A percentile compares a stretch with the other conserved stretches of the same genome.
These are phyloP conservation scores for Denticeps clupeoides DNA, from an alignment of 2,797 vertebrate genomes.

Conservation along the genomic window DNA sequence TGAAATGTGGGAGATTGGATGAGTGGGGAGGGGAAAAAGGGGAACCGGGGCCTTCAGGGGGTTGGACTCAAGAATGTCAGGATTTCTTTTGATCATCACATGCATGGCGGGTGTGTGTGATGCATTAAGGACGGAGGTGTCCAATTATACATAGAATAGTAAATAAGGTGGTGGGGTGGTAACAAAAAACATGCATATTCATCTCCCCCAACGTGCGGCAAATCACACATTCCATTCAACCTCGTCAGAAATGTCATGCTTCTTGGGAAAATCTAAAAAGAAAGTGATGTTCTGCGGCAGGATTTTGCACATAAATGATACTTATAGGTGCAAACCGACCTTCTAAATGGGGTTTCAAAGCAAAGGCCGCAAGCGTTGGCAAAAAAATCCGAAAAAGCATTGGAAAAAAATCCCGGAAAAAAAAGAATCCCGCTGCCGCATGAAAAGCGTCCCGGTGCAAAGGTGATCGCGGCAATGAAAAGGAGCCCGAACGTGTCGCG, in stretches of 20 bases:
- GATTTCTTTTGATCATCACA: constrained; percentile 37
- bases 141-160: constrained; percentile 13
- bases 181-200: no score
- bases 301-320: constrained; percentile 41
- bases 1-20: constrained; percentile 19
- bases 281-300: constrained; percentile 35
- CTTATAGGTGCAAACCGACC: no score
- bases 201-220: constrained; percentile 24
- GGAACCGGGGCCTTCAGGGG: no score
- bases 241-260: no score
- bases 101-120: constrained; percentile 14
- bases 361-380: no score
- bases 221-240: no score
- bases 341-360: no score
- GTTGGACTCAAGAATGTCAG: constrained; percentile 33
- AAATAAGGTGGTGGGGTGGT: no score
- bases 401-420: no score
- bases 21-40: constrained; percentile 17
- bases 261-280: constrained; percentile 32
- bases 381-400: no score
- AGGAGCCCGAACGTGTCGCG: constrained; percentile 1
- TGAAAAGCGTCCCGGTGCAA: background rate
- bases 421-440: background rate
- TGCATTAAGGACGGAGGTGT: constrained; percentile 12
- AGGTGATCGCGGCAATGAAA: background rate